These are phyloP conservation scores for Trinorchestia longiramus DNA, from an alignment of 1,140 invertebrate species.

Conservation along the genomic window DNA sequence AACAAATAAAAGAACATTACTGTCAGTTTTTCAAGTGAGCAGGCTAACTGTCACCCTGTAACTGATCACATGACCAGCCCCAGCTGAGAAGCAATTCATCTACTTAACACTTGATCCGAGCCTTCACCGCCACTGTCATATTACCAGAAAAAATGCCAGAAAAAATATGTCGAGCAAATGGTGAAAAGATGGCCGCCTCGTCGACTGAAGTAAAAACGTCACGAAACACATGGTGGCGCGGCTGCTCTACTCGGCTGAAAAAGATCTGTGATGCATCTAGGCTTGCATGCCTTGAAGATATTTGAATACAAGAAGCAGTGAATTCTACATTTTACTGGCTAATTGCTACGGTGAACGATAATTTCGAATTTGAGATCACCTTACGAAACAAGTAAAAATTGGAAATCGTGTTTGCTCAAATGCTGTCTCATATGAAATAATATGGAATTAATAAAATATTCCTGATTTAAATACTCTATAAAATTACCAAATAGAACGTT, in stretches of 20 bases:
- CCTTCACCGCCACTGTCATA: background rate
- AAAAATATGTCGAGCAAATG: slow-evolving; percentile 14
- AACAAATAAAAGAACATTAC: background rate
- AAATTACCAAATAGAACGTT: too few species aligned
- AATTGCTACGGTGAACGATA: too few species aligned
- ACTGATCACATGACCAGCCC: background rate
- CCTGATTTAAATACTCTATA: too few species aligned
- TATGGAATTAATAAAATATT: too few species aligned
- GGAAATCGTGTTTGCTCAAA: too few species aligned
- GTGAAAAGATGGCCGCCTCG: background rate
- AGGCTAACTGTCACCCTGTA: background rate
- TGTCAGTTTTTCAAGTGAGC: background rate
- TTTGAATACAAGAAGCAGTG: too few species aligned
- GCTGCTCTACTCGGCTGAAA: background rate
- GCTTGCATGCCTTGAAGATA: too few species aligned
- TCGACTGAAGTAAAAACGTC: background rate
- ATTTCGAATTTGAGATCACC: too few species aligned
- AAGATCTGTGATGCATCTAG: too few species aligned
- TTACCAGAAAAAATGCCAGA: background rate
- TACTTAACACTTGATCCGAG: slow-evolving; percentile 17
- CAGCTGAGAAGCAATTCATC: background rate
- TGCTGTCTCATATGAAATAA: too few species aligned
- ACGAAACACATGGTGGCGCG: background rate
- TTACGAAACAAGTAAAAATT: too few species aligned
- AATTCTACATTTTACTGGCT: too few species aligned